A percentile compares a stretch with the other conserved stretches of the same genome.
These are phyloP conservation scores for Acanthis flammea DNA, from an alignment of 2,797 vertebrate genomes.

Conservation along the genomic window DNA sequence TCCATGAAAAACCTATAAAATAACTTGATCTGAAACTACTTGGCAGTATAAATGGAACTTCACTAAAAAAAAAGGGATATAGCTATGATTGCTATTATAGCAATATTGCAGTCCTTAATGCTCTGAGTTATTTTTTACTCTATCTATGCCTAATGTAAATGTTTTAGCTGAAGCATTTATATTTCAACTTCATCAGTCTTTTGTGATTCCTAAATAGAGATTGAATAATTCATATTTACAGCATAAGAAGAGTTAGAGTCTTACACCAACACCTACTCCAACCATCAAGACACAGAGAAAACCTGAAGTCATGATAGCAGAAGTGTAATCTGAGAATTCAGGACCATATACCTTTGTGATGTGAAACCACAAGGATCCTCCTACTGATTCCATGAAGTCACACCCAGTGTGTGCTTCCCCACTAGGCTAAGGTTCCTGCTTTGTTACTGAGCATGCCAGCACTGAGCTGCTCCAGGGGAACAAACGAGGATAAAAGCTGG, in stretches of 20 bases:
- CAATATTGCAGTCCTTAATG: not conserved
- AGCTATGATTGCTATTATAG: not conserved
- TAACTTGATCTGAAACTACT: not conserved
- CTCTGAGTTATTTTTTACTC: not conserved
- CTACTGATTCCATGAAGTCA: not conserved
- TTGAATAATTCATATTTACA: not conserved
- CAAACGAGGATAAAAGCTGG: rapidly evolving
- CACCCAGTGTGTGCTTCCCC: not conserved
- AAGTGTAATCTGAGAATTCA: not conserved
- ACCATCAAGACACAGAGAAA: not conserved
- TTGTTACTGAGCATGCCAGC: not conserved
- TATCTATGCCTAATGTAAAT: not conserved
- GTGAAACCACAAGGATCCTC: not conserved
- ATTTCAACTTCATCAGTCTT: not conserved
- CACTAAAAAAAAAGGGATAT: not conserved
- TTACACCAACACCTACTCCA: not conserved
- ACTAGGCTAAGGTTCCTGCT: not conserved
- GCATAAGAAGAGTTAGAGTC: not conserved
- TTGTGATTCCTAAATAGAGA: not conserved
- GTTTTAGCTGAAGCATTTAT: not conserved
- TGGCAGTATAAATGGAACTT: not conserved
- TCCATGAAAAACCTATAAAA: not conserved
- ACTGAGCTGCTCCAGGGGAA: not conserved
- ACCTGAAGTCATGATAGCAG: not conserved
- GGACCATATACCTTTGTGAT: not conserved